These are phyloP conservation scores for Coracias cyanogaster DNA, from an alignment of 2,797 vertebrate species.

Conservation along the genomic window DNA sequence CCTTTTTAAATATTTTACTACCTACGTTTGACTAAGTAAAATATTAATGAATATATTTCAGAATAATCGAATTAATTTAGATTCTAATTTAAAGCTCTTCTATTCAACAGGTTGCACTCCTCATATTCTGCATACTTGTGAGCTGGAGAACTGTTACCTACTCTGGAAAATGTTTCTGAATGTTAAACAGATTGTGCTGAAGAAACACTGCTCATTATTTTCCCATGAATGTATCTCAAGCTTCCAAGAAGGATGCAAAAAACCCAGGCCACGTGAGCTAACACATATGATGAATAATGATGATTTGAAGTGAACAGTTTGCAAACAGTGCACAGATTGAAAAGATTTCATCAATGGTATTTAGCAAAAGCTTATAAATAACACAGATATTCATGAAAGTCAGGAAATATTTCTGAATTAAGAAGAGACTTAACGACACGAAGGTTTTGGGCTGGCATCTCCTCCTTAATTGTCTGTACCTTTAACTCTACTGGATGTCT, in stretches of 20 bases:
- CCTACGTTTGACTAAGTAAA: conserved; percentile 6
- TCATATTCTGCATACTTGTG: background rate
- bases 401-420: conserved; percentile 10
- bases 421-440: background rate
- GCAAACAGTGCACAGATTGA: conserved; percentile 59
- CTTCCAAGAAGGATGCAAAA: conserved; percentile 6
- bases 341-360: background rate
- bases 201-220: conserved; percentile 34
- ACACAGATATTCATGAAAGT: conserved; percentile 13
- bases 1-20: conserved; percentile 63
- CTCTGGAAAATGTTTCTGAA: conserved; percentile 9
- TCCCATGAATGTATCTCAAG: background rate
- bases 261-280: conserved; percentile 2
- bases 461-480: background rate
- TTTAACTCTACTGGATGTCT: background rate
- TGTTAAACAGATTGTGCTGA: conserved; percentile 33
- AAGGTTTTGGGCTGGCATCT: background rate
- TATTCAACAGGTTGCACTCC: conserved; percentile 39
- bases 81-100: conserved; percentile 8
- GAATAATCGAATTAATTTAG: conserved; percentile 49
- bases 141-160: background rate
- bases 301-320: conserved; percentile 49
- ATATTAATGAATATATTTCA: conserved; percentile 62
- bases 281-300: conserved; percentile 38
- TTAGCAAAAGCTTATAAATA: conserved; percentile 37